Evolutionary conservation across 2,888 invertebrate genomes (phyloP), one percentile per base, ranked within the genome.

Genomic region (Nomada fucata): DNA sequence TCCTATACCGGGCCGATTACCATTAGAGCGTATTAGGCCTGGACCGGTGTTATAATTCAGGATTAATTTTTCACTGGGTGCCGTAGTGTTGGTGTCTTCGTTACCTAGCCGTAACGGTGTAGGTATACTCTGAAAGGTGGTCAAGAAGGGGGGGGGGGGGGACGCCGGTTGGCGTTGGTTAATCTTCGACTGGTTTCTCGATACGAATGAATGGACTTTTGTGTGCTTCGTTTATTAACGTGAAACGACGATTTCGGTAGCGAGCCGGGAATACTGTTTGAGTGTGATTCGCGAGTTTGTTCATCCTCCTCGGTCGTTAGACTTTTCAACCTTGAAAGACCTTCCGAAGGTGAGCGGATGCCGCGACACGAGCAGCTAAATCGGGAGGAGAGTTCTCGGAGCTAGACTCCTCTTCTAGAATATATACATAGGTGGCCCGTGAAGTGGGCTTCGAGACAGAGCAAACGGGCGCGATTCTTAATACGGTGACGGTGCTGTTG

Each of bases 321-420:
- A 84, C 86, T 77, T 79, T 77, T 76, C 81, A 85, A 82, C 86
- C 88, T 88, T 88, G 85, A 68, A 83, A 90, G 90, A 89, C 90
- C 90, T 90, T 90, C 90, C 88, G 86, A 90, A 90, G 90, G 90
- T 89, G 86, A 89, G 83, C 79, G 82, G 85, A 88, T 83, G 75
- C 78, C 60, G 86, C 76, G 85, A 88, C 86, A 83, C 79, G 86
- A 74, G 63, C 75, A 61, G 85, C 87, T 88, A 89, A 82, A 89
- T 86, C 87, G 80, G 84, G 87, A 86, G 71, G 86, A 83, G 85
- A 87, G 83, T 88, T 88, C 88, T 84, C 81, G 67, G 88, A 88
- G 88, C 82, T 84, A 83, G 89, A 84, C 88, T 84, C 65, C 82
- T 83, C 83, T 83, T 76, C 79, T 85, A 80, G 87, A 76, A 80